Percentiles rank a stretch among this genome's conserved stretches.
Evolutionary conservation across 2,888 invertebrate species (phyloP).

Genomic region (Maniola hyperantus): DNA sequence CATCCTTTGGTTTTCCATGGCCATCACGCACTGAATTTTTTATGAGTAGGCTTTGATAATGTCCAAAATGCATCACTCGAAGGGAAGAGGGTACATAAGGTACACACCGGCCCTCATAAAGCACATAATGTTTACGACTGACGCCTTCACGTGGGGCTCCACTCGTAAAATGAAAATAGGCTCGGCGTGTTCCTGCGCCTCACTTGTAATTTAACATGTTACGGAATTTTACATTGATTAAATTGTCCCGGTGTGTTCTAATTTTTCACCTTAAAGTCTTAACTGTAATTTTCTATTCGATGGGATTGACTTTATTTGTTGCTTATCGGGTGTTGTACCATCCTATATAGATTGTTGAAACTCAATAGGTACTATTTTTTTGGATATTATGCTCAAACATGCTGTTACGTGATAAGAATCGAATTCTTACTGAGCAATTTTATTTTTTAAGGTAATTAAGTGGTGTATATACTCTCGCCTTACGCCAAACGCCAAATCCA

Average conservation of each 20-base stretch:
- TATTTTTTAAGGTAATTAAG: no score
- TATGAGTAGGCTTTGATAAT: slow-evolving; percentile 43
- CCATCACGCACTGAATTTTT: slow-evolving; percentile 40
- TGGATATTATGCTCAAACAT: no score
- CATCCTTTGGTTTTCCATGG: slow-evolving; percentile 32
- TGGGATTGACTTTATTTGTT: no score
- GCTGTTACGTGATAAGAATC: no score
- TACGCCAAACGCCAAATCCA: no score
- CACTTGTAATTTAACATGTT: slow-evolving; percentile 35
- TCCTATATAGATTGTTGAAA: no score
- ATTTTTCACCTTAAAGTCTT: not conserved
- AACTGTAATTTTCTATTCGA: not conserved
- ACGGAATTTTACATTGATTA: slow-evolving; percentile 23
- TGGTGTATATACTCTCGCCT: no score
- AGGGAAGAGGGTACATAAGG: slow-evolving; percentile 40
- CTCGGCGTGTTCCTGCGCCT: slow-evolving; percentile 58
- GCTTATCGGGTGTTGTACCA: no score
- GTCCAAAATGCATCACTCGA: slow-evolving; percentile 41
- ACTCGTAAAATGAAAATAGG: slow-evolving; percentile 67
- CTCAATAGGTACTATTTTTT: no score
- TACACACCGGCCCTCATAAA: slow-evolving; percentile 55
- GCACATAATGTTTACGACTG: slow-evolving; percentile 62
- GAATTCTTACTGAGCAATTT: no score
- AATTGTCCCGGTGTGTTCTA: slow-evolving; percentile 4
- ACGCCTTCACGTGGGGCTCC: slow-evolving; percentile 47